These are phyloP conservation scores for Diglossa brunneiventris DNA, from an alignment of 2,113 vertebrate genomes.

Conservation along the genomic window DNA sequence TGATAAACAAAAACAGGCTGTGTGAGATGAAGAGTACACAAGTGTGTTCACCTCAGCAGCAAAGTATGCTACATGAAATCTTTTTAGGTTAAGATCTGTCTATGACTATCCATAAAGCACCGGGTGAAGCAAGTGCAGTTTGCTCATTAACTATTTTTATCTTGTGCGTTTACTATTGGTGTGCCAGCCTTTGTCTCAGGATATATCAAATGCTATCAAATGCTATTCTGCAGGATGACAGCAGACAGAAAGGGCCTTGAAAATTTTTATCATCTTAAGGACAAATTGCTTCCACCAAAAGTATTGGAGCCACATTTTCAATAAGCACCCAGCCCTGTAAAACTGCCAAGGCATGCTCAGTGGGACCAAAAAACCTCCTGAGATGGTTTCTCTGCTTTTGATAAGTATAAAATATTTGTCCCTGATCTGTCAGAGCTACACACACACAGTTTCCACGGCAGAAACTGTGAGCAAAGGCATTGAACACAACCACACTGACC, in stretches of 20 bases:
- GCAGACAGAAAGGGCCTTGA: neutral
- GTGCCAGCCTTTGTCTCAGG: neutral
- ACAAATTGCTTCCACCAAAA: neutral
- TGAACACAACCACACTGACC: neutral
- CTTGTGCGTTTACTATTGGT: neutral
- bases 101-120: neutral
- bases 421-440: neutral
- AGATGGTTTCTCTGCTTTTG: neutral
- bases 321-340: neutral
- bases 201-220: neutral
- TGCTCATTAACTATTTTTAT: neutral
- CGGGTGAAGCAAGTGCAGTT: neutral
- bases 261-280: neutral
- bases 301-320: neutral
- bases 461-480: neutral
- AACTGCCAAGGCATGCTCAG: neutral
- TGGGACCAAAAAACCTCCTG: neutral
- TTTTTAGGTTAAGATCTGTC: neutral
- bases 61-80: neutral
- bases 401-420: neutral
- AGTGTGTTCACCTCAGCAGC: neutral
- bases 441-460: accelerated
- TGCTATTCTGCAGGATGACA: neutral
- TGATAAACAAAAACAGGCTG: neutral
- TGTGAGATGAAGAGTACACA: neutral